phyloP scores from a whole-genome alignment of 1,140 invertebrate genomes.

The Sycophaga agraensis region DNA sequence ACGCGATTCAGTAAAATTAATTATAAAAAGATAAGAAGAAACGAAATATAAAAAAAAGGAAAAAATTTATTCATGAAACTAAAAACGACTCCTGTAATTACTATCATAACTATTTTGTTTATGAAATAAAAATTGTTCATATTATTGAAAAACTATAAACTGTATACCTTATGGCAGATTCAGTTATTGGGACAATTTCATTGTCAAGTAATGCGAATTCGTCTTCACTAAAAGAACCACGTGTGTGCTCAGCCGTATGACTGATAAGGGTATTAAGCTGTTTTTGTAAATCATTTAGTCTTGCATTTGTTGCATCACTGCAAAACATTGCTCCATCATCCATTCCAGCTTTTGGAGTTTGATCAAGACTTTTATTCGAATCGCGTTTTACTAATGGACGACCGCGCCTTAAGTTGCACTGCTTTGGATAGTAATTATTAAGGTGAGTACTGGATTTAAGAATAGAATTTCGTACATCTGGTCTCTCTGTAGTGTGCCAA shows the following conservation, averaged over 20 bases:
- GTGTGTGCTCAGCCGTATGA: constrained; percentile 45
- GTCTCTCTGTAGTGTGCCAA: constrained; percentile 40
- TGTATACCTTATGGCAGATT: background rate
- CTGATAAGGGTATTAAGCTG: constrained; percentile 44
- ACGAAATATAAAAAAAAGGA: no score
- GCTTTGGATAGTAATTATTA: constrained; percentile 15
- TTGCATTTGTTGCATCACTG: constrained; percentile 44
- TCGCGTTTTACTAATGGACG: constrained; percentile 19
- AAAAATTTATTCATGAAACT: no score
- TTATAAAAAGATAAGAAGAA: no score
- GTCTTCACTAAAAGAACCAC: constrained; percentile 35
- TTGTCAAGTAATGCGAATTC: constrained; percentile 32
- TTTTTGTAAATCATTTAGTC: constrained; percentile 44
- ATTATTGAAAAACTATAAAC: no score
- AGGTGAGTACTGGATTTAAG: background rate
- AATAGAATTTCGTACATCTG: background rate
- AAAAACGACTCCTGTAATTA: no score
- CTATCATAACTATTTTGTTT: no score
- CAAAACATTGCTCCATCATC: constrained; percentile 31
- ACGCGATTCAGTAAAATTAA: no score
- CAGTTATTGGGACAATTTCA: constrained; percentile 21
- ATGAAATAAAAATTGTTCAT: no score
- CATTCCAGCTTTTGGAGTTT: background rate
- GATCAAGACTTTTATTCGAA: constrained; percentile 7
- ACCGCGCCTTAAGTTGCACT: constrained; percentile 22